Conservation (phyloP, 2,888 invertebrate genomes). For the Leptinotarsa haldemani region DNA sequence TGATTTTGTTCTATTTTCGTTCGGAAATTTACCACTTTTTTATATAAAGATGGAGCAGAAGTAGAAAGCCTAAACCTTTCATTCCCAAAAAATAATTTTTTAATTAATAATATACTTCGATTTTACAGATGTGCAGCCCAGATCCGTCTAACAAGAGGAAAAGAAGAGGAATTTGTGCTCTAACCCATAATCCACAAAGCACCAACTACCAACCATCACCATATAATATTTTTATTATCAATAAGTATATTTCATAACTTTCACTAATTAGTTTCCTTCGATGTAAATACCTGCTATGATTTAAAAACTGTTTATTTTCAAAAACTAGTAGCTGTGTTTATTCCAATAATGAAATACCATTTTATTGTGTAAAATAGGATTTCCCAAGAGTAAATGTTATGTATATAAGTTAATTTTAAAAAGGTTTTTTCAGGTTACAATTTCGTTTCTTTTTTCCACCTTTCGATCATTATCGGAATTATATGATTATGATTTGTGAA, state of each 20-base stretch:
- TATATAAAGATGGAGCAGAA: too few relatives aligned
- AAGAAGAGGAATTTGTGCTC: neutral
- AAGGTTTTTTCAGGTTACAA: neutral
- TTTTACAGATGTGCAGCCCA: conserved; percentile 82
- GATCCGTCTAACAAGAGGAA: conserved; percentile 70
- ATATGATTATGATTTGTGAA: too few relatives aligned
- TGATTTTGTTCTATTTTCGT: too few relatives aligned
- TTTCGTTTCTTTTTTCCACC: neutral
- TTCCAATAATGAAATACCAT: conserved; percentile 14
- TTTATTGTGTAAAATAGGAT: conserved; percentile 19
- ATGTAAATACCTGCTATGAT: conserved; percentile 24
- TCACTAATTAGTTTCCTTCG: conserved; percentile 19
- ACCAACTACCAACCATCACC: conserved; percentile 27
- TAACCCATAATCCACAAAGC: neutral
- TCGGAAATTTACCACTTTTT: too few relatives aligned
- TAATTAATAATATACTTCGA: conserved; percentile 14
- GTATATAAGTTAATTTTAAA: neutral
- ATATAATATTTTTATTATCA: conserved; percentile 4
- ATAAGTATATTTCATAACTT: conserved; percentile 3
- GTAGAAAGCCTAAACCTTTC: too few relatives aligned
- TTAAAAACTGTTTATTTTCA: neutral
- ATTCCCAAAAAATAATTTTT: too few relatives aligned
- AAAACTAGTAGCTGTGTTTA: conserved; percentile 21
- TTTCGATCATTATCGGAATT: too few relatives aligned
- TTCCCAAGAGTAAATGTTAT: neutral